phyloP scores from a whole-genome alignment of 2,797 vertebrate genomes.

The Urocyon cinereoargenteus region DNA sequence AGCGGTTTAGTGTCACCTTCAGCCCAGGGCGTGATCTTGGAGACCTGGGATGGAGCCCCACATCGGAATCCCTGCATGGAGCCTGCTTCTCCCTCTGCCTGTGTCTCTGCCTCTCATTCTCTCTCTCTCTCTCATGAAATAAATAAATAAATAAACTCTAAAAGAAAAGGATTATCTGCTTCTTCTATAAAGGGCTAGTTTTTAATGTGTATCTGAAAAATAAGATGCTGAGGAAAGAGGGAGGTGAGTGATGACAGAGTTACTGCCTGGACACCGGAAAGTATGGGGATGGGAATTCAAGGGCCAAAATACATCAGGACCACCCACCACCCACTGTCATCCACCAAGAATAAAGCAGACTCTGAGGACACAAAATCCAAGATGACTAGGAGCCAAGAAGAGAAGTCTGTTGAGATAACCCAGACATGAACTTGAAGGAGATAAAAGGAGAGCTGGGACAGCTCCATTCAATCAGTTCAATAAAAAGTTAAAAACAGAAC shows the following conservation, averaged over 20 bases:
- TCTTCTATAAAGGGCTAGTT: background rate
- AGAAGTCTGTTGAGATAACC: conserved; percentile 49
- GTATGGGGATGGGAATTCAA: background rate
- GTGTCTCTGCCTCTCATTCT: no score
- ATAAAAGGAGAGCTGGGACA: conserved; percentile 36
- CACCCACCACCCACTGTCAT: conserved; percentile 27
- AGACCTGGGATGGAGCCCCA: no score
- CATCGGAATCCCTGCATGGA: no score
- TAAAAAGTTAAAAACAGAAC: background rate
- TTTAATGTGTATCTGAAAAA: conserved; percentile 2
- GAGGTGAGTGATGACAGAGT: background rate
- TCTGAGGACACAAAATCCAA: conserved; percentile 3
- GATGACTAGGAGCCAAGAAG: background rate
- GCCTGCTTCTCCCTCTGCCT: no score
- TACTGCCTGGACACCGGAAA: background rate
- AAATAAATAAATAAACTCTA: no score
- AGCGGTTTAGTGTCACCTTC: no score
- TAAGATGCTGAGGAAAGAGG: background rate
- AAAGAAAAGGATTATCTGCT: background rate
- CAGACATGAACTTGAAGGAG: conserved; percentile 68
- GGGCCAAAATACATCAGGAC: background rate
- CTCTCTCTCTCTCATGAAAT: no score
- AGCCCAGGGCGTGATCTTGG: no score
- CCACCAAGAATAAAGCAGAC: conserved; percentile 34
- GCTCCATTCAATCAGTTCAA: background rate